phyloP scores from a whole-genome alignment of 1,140 invertebrate genomes.

The silkworm (Bombyx mori) region ASM3026992v2 NC_085121.1:614501-615000 shows the following conservation, averaged over 20 bases:
- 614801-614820: constrained; percentile 30
- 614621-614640: no score
- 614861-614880: constrained; percentile 57
- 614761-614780: constrained; percentile 44
- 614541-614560: no score
- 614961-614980: no score
- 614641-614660: no score
- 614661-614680: no score
- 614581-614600: no score
- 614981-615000: no score
- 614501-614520: no score
- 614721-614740: constrained; percentile 3
- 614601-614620: no score
- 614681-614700: background rate
- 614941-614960: constrained; percentile 6
- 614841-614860: constrained; percentile 26
- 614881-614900: constrained; percentile 44
- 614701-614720: background rate
- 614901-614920: constrained; percentile 29
- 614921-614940: constrained; percentile 22
- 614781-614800: constrained; percentile 59
- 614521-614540: no score
- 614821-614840: constrained; percentile 39
- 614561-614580: no score
- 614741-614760: constrained; percentile 5